Base-by-base conservation (phyloP, 1,140 invertebrate genomes). In the Oppia nitens region DNA sequence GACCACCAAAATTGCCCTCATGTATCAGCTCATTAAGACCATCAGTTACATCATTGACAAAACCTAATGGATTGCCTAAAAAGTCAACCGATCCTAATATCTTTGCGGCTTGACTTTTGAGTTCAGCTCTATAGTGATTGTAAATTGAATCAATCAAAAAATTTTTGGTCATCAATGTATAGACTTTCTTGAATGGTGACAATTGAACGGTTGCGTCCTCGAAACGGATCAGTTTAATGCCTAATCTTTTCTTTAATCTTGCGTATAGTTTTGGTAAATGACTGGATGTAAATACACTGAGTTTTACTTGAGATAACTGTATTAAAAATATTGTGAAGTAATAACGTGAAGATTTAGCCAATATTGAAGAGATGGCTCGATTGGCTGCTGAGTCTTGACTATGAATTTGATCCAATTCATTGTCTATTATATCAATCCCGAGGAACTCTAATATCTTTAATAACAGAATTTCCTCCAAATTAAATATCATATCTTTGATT, bases 11-110 rank as follows among this genome's bases (percentile, higher is more conserved):
- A 71, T 79, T 77, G 21, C 90, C 89, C 73, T 97, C 93, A 55
- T 84, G 83, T 51, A 98, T 80, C 14, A 98, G 75, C 17, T 89
- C 89, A 6, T 85, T 83, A 47, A 99, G 81, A 24, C 94, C 93
- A 74, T 97, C 92, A 27, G 87, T 85, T 20, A 98, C 81, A 73
- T 99, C 94, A 67, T 87, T 90, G 32, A 96, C 78, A 64, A 99
- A 84, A 12, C 94, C 95, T 29, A 95, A 69, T 12, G 95, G 94
- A 76, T 96, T 98, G 3, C 95, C 95, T 6, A 99, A 76, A 69
- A 98, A 97, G 72, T 98, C 94, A 26, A 95, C 87, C 0, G 93
- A 91, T 0, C 92, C 92, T 53, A 98, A 72, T 67, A 99, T 97
- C 59, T 86, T 84, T 14, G 86, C 85, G 1, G 92, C 92, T 75